A percentile compares a stretch with the other conserved stretches of the same genome.
Conservation (phyloP, 2,113 vertebrate genomes). For the Cygnus atratus region DNA sequence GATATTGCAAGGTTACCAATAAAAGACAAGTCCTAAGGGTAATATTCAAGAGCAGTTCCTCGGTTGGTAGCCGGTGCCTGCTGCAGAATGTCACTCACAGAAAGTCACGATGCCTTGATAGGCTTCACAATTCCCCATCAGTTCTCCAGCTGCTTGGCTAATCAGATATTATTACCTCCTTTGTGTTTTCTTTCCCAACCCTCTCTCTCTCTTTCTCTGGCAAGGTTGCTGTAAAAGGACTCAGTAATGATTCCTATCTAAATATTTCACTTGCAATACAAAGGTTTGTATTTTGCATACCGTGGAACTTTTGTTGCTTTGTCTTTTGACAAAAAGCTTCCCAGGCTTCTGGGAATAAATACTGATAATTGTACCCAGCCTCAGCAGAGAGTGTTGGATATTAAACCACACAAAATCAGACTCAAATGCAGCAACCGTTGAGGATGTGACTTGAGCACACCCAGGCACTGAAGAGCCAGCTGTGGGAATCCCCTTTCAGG, state of each 20-base stretch:
- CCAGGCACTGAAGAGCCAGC: neutral
- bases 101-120: conserved; percentile 65
- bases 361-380: conserved; percentile 35
- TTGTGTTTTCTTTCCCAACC: conserved; percentile 60
- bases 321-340: conserved; percentile 47
- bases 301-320: conserved; percentile 42
- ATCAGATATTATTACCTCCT: conserved; percentile 74
- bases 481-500: neutral
- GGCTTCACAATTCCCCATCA: conserved; percentile 70
- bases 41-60: conserved; percentile 27
- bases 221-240: conserved; percentile 69
- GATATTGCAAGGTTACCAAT: conserved; percentile 39
- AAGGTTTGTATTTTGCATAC: conserved; percentile 68
- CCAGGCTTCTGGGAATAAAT: conserved; percentile 50
- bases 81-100: conserved; percentile 48
- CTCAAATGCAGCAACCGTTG: neutral
- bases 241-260: conserved; percentile 70
- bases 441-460: neutral
- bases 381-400: neutral
- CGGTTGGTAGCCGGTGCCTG: neutral
- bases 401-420: neutral
- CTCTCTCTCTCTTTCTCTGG: conserved; percentile 56
- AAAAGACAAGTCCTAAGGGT: conserved; percentile 40
- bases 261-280: conserved; percentile 77
- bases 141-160: conserved; percentile 73